Conservation (phyloP, 2,113 vertebrate genomes). For the Menura novaehollandiae region DNA sequence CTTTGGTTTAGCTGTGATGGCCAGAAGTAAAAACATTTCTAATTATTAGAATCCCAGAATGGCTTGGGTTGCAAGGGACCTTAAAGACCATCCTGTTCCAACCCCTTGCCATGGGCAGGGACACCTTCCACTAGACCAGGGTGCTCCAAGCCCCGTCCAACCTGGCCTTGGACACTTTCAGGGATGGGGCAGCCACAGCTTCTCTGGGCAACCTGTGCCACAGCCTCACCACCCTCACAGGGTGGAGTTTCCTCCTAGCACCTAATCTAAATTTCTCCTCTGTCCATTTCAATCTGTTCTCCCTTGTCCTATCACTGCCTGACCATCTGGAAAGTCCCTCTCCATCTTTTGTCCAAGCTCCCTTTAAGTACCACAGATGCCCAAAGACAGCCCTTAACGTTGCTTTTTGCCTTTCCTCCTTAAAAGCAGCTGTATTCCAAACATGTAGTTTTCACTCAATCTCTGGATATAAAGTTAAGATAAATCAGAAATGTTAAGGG, state of each 20-base stretch:
- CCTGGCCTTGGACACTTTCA: neutral
- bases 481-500: constrained; percentile 19
- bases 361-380: neutral
- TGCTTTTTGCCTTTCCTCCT: neutral
- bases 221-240: neutral
- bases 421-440: neutral
- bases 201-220: neutral
- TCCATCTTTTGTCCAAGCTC: neutral
- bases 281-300: neutral
- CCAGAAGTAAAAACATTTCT: neutral
- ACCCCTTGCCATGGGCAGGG: neutral
- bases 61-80: neutral
- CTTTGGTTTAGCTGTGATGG: neutral
- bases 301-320: neutral
- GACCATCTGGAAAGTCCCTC: neutral
- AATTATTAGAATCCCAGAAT: neutral
- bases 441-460: neutral
- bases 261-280: neutral
- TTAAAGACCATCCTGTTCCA: neutral
- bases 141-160: accelerated
- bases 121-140: accelerated
- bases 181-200: neutral
- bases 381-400: accelerated
- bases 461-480: neutral
- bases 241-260: neutral